Conservation (phyloP, 1,140 invertebrate species). For the Drosophila eugracilis region DNA sequence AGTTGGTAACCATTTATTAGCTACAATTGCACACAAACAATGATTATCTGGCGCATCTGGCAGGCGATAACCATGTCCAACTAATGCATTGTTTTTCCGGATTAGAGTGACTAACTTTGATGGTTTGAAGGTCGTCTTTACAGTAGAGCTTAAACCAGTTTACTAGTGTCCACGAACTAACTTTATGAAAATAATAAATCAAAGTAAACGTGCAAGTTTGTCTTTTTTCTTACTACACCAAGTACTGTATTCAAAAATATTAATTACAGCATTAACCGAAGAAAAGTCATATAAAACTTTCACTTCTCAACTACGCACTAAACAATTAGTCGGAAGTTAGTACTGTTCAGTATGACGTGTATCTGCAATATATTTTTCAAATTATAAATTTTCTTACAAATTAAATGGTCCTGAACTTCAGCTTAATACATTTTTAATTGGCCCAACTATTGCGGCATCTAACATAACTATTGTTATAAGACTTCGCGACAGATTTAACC, state of each 20-base stretch:
- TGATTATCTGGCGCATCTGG: background rate
- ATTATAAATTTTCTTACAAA: constrained; percentile 1
- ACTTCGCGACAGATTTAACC: constrained; percentile 11
- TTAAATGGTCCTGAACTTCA: background rate
- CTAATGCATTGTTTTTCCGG: constrained; percentile 11
- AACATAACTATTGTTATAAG: constrained; percentile 8
- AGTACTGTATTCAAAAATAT: background rate
- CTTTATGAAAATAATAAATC: background rate
- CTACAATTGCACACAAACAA: background rate
- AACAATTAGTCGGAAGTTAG: background rate
- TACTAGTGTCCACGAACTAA: background rate
- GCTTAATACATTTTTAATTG: constrained; percentile 18
- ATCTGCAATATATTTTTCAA: background rate
- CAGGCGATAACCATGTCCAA: constrained; percentile 4
- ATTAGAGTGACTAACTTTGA: constrained; percentile 8
- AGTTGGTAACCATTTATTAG: constrained; percentile 7
- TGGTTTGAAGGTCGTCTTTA: constrained; percentile 18
- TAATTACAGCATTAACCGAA: background rate
- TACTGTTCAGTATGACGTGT: background rate
- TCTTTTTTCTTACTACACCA: no score
- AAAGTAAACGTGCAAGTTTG: background rate
- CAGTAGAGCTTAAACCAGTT: constrained; percentile 1
- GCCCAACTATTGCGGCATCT: constrained; percentile 8
- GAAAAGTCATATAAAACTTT: constrained; percentile 7
- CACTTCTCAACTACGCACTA: constrained; percentile 11